These are phyloP conservation scores for Drosophila emarginata DNA, from an alignment of 2,888 invertebrate genomes.

Conservation along the genomic window DNA sequence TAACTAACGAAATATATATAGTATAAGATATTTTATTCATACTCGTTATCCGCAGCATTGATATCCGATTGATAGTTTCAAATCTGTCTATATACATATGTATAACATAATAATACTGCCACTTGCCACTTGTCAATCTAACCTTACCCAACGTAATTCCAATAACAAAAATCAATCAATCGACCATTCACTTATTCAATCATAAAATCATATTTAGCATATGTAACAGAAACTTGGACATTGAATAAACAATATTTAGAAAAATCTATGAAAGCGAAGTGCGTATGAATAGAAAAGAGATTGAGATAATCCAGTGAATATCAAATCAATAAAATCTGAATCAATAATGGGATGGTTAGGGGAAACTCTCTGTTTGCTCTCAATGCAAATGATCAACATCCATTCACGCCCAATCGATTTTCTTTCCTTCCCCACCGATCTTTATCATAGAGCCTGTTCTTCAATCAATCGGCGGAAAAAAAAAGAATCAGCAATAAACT, in stretches of 20 bases:
- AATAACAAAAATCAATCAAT: conserved; percentile 21
- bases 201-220: conserved; percentile 24
- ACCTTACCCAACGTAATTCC: neutral
- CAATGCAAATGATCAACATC: conserved; percentile 6
- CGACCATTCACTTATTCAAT: conserved; percentile 27
- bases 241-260: neutral
- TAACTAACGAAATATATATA: too few species aligned
- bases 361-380: neutral
- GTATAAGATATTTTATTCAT: too few species aligned
- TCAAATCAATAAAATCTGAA: neutral
- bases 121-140: neutral
- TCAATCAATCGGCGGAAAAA: conserved; percentile 63
- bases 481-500: conserved; percentile 16
- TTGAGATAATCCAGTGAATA: neutral
- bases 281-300: neutral
- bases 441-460: neutral
- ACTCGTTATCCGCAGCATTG: too few species aligned
- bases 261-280: neutral
- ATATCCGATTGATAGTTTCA: too few species aligned
- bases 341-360: neutral
- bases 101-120: too few species aligned
- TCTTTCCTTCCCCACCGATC: conserved; percentile 17
- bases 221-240: neutral
- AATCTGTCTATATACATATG: too few species aligned
- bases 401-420: neutral